A percentile compares a stretch with the other conserved stretches of the same genome.
Conservation (phyloP, 2,888 invertebrate species). For the Drosophila paucipuncta region DNA sequence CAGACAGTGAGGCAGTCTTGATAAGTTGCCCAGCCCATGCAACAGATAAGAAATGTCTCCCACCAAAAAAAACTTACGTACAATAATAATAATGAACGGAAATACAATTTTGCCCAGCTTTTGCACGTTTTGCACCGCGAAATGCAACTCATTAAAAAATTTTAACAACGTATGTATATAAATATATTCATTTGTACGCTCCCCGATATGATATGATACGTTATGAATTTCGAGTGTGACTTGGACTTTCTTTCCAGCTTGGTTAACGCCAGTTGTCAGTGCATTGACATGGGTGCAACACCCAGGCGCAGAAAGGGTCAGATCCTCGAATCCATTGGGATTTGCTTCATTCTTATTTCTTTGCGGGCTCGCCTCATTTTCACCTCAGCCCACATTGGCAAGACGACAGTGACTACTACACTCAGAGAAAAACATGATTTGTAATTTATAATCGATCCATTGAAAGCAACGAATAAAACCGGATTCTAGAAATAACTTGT, state of each 20-base stretch:
- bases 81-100: slow-evolving; percentile 58
- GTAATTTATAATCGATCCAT: background rate
- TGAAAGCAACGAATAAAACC: background rate
- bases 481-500: background rate
- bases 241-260: slow-evolving; percentile 63
- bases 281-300: slow-evolving; percentile 77
- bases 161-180: background rate
- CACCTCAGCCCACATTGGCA: slow-evolving; percentile 54
- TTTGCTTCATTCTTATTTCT: slow-evolving; percentile 1
- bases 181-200: background rate
- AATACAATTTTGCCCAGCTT: slow-evolving; percentile 48
- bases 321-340: slow-evolving; percentile 19
- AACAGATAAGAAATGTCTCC: background rate
- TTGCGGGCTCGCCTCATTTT: slow-evolving; percentile 56
- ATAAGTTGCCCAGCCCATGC: slow-evolving; percentile 55
- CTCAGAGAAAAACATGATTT: background rate
- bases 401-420: background rate
- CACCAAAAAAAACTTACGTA: background rate
- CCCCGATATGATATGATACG: slow-evolving; percentile 60
- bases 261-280: slow-evolving; percentile 75
- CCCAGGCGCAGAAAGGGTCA: slow-evolving; percentile 68
- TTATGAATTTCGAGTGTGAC: slow-evolving; percentile 63
- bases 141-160: slow-evolving; percentile 73
- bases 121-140: slow-evolving; percentile 11
- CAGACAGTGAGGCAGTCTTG: slow-evolving; percentile 69